Evolutionary conservation across 1,140 invertebrate genomes (phyloP), one percentile per base, ranked within the genome.

Genomic region (Drosophila littoralis): DNA sequence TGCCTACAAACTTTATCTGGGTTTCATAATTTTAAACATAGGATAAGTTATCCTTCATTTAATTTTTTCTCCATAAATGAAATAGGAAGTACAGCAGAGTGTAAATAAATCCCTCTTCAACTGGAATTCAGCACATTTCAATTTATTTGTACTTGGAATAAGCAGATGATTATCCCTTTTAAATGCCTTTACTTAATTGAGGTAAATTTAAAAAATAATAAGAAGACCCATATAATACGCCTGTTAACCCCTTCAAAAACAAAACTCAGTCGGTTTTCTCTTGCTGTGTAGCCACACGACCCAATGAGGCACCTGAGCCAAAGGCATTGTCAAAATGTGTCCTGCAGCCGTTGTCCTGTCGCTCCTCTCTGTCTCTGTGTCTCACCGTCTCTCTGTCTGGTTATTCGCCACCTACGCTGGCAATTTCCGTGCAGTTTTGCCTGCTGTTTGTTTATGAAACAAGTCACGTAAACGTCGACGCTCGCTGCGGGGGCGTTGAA

Each of bases 381-480:
- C 28, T 38, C 1, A 9, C 7, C 42, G 28, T 3, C 22, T 28
- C 4, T 69, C 32, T 60, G 38, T 22, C 15, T 61, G 32, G 51
- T 52, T 17, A 13, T 8, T 45, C 70, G 43, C 45, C 66, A 60
- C 71, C 71, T 69, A 69, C 59, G 67, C 55, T 88, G 83, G 65
- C 83, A 88, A 88, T 88, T 88, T 83, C 72, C 79, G 75, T 75
- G 79, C 84, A 83, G 60, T 89, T 88, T 79, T 74, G 76, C 83
- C 84, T 88, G 85, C 72, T 86, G 84, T 88, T 88, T 88, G 83
- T 83, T 88, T 88, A 88, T 88, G 84, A 88, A 88, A 83, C 83
- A 88, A 88, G 83, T 88, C 83, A 88, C 83, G 83, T 88, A 88
- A 88, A 67, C 74, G 68, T 83, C 63, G 76, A 67, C 64, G 68